These are phyloP conservation scores for Columbina picui DNA, from an alignment of 2,113 vertebrate species.

Conservation along the genomic window DNA sequence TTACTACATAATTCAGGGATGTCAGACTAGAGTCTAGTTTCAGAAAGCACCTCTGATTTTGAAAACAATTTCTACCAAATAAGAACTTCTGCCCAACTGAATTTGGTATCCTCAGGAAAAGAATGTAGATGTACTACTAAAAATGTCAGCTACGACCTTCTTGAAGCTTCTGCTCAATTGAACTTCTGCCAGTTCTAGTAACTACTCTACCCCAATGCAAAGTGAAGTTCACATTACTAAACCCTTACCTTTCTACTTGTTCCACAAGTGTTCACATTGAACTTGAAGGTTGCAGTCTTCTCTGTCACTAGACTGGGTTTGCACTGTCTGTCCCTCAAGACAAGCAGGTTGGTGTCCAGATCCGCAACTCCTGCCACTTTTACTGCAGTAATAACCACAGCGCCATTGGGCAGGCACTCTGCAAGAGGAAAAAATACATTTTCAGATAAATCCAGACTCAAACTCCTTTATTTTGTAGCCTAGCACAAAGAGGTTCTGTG, in stretches of 20 bases:
- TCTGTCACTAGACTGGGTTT: constrained; percentile 32
- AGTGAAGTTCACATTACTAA: not conserved
- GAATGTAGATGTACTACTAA: accelerated
- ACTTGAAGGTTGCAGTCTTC: constrained; percentile 48
- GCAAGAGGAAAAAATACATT: not conserved
- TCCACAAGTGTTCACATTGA: constrained; percentile 38
- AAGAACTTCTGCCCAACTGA: not conserved
- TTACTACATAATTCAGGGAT: not conserved
- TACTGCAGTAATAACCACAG: constrained; percentile 37
- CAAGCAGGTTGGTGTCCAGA: constrained; percentile 37
- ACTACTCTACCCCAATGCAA: not conserved
- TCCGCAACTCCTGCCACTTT: constrained; percentile 3
- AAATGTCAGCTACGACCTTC: not conserved
- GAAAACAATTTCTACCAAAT: not conserved
- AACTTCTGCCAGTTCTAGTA: not conserved
- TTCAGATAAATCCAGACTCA: not conserved
- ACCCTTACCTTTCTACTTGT: constrained; percentile 56
- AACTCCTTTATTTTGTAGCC: not conserved
- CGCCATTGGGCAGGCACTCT: constrained; percentile 66
- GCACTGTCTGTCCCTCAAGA: constrained; percentile 44
- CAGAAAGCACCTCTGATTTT: not conserved
- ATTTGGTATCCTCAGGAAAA: not conserved
- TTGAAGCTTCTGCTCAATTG: not conserved
- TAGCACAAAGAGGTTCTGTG: not conserved
- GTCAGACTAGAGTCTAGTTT: not conserved